A percentile compares a stretch with the other conserved stretches of the same genome.
Conservation (phyloP, 2,797 vertebrate species). For the Ambastaia sidthimunki region DNA sequence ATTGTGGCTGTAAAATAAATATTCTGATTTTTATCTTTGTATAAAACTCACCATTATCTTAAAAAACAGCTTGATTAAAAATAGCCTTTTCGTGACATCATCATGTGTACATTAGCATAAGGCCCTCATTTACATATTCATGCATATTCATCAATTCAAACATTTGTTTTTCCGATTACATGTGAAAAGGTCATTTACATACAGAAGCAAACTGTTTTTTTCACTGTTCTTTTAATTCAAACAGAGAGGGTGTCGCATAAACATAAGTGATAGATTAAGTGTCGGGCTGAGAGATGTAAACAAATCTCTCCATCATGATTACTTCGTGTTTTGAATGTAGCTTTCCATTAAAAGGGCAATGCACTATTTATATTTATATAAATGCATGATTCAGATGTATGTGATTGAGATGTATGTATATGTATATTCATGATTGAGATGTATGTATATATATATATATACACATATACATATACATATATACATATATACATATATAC, state of each 20-base stretch:
- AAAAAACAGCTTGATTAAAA: background rate
- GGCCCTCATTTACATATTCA: constrained; percentile 12
- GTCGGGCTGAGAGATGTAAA: background rate
- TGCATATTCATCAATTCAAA: constrained; percentile 12
- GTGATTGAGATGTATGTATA: no score
- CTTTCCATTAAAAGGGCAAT: no score
- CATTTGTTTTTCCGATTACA: background rate
- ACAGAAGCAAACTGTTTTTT: background rate
- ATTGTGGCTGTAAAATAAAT: background rate
- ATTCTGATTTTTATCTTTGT: background rate
- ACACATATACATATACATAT: no score
- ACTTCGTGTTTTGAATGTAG: no score
- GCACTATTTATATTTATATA: no score
- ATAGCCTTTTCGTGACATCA: background rate
- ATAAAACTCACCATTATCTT: background rate
- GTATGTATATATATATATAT: no score
- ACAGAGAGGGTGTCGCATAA: background rate
- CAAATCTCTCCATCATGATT: no score
- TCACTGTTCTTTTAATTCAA: background rate
- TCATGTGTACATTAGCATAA: background rate
- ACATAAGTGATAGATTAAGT: no score
- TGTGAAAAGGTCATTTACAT: background rate
- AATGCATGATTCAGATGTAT: no score
- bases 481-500: no score
- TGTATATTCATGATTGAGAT: no score